phyloP scores from a whole-genome alignment of 2,888 invertebrate genomes.

The Sepioteuthis lessoniana region DNA sequence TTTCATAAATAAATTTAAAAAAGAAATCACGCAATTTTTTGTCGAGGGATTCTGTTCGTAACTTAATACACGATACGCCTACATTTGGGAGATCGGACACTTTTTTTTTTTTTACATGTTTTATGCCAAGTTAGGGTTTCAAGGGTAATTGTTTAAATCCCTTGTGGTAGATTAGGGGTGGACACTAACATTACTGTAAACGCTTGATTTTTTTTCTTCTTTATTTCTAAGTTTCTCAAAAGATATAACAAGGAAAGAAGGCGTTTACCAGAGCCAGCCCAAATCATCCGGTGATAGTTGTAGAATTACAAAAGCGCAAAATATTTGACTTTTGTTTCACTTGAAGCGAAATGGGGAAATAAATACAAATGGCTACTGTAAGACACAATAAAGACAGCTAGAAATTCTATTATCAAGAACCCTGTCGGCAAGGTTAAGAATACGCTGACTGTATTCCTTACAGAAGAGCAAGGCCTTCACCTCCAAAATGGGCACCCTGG shows the following conservation, averaged over 20 bases:
- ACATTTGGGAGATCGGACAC: background rate
- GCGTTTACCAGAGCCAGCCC: background rate
- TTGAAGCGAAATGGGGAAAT: no score
- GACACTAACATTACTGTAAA: background rate
- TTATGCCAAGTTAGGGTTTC: background rate
- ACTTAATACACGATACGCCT: background rate
- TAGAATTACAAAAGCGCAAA: no score
- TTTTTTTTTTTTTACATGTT: background rate
- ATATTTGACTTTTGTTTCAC: no score
- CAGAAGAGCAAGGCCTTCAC: no score
- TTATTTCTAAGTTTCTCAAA: background rate
- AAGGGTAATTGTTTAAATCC: background rate
- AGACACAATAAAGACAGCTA: no score
- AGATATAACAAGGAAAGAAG: background rate
- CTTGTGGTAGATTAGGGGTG: background rate
- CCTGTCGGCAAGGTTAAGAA: no score
- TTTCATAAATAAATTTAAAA: background rate
- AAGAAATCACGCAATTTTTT: background rate
- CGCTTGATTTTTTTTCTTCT: background rate
- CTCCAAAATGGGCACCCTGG: no score
- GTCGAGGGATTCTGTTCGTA: background rate
- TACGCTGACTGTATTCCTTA: no score
- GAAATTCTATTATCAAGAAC: no score
- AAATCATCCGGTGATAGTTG: background rate
- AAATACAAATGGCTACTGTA: no score